These are phyloP conservation scores for Myotis planiceps DNA, from an alignment of 2,797 vertebrate genomes.

Conservation along the genomic window DNA sequence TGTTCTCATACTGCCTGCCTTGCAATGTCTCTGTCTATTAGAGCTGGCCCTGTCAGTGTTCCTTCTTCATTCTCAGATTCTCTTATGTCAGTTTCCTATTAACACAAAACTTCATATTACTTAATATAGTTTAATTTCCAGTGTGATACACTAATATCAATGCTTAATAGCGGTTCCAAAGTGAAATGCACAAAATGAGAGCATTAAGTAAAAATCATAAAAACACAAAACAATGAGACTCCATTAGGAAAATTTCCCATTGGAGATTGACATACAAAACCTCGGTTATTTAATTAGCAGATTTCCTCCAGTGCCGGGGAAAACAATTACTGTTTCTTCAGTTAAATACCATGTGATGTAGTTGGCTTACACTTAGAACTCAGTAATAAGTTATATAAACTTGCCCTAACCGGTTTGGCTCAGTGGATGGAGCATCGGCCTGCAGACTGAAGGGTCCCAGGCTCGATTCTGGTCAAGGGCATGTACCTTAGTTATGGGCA, in stretches of 20 bases:
- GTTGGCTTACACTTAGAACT: neutral
- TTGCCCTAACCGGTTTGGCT: neutral
- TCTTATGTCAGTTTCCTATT: neutral
- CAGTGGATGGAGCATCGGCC: too few relatives aligned
- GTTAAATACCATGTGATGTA: neutral
- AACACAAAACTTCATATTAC: neutral
- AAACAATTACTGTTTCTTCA: neutral
- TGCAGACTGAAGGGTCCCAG: too few relatives aligned
- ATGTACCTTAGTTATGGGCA: too few relatives aligned
- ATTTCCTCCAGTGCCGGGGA: neutral
- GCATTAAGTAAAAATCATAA: neutral
- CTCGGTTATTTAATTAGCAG: neutral
- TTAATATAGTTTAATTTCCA: neutral
- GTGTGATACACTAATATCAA: neutral
- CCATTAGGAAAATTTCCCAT: neutral
- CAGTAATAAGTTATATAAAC: neutral
- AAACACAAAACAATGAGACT: neutral
- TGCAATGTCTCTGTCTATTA: fast-evolving
- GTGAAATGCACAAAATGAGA: neutral
- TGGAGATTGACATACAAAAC: neutral
- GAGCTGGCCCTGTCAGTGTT: fast-evolving
- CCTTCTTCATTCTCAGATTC: neutral
- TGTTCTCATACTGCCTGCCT: too few relatives aligned
- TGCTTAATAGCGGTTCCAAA: neutral
- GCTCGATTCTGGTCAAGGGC: too few relatives aligned